Evolutionary conservation across 2,797 vertebrate genomes (phyloP), one percentile per base, ranked within the genome.

Genomic region (Catostomus latipinnis): DNA sequence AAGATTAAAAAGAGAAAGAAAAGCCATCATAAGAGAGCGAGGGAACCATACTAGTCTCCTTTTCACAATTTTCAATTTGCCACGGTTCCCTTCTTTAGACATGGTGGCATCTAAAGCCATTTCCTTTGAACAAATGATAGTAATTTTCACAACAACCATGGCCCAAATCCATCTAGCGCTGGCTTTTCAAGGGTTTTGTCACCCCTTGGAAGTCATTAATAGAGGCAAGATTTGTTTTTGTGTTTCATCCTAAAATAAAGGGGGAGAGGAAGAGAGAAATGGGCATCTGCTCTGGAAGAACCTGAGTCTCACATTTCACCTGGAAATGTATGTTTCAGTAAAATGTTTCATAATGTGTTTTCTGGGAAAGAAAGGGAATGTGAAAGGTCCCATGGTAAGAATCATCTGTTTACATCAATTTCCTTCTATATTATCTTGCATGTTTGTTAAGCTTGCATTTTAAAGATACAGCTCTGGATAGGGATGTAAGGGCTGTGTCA

Each of bases 41-140:
- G 81, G 70, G 82, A 83, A 58, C n/a, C 71, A 82, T 18, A 69
- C 84, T 81, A 63, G 84, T 87, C 84, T 84, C 82, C 85, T 90
- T 91, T 91, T 88, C 90, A 92, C 90, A 90, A 88, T 90, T 93
- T 94, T 93, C 90, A 92, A 91, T 93, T 92, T 90, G 91, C 88
- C 90, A 89, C 87, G 91, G 93, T 92, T 90, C 89, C 89, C 82
- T 76, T 90, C 61, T 58, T 80, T 89, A 90, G 89, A 92, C 92
- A 90, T 66, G 43, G 82, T 85, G 74, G 88, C 88, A 91, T 92
- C 91, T 89, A 79, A 92, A 87, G 90, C 88, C 82, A 90, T 94
- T 93, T 94, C 90, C 89, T 91, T 81, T 92, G 91, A 91, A 93
- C 92, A 93, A 94, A 93, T 93, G 91, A 92, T 92, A 89, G 92